Conservation (phyloP, 2,113 vertebrate genomes). For the Cottus gobio region DNA sequence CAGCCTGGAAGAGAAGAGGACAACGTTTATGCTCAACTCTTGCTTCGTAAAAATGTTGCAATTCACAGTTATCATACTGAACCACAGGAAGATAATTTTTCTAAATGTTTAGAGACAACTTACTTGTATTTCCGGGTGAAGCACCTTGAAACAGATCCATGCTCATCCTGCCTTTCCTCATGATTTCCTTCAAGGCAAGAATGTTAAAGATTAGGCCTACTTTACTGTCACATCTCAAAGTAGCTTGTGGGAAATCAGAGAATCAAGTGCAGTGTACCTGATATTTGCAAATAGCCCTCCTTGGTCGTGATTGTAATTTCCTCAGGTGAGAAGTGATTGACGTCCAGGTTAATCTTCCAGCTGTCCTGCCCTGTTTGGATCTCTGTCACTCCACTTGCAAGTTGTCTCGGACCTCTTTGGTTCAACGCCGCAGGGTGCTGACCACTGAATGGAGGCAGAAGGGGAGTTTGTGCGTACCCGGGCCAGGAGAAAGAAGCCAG, state of each 20-base stretch:
- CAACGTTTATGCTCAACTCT: not conserved
- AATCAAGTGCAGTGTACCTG: conserved; percentile 59
- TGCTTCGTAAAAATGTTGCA: not conserved
- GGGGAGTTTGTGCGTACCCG: conserved; percentile 45
- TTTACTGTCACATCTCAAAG: not conserved
- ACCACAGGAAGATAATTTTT: not conserved
- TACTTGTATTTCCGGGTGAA: conserved; percentile 84
- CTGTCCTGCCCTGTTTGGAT: conserved; percentile 64
- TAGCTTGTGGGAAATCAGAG: not conserved
- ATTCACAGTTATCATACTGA: not conserved
- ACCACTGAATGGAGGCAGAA: conserved; percentile 51
- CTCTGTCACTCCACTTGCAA: conserved; percentile 71
- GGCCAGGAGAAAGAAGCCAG: conserved; percentile 70
- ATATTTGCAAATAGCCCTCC: conserved; percentile 79
- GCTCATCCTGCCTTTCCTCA: conserved; percentile 77
- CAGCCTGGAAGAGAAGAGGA: conserved; percentile 61
- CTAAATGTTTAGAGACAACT: conserved; percentile 20
- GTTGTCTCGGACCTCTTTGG: conserved; percentile 27
- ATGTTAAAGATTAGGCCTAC: not conserved
- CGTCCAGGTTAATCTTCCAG: conserved; percentile 80
- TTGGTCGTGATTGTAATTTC: conserved; percentile 80
- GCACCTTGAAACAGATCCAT: conserved; percentile 76
- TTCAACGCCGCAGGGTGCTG: not conserved
- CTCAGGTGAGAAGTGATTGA: conserved; percentile 79
- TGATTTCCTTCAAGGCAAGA: conserved; percentile 73